Conservation (phyloP, 2,888 invertebrate species). For the Seira ritae region DNA sequence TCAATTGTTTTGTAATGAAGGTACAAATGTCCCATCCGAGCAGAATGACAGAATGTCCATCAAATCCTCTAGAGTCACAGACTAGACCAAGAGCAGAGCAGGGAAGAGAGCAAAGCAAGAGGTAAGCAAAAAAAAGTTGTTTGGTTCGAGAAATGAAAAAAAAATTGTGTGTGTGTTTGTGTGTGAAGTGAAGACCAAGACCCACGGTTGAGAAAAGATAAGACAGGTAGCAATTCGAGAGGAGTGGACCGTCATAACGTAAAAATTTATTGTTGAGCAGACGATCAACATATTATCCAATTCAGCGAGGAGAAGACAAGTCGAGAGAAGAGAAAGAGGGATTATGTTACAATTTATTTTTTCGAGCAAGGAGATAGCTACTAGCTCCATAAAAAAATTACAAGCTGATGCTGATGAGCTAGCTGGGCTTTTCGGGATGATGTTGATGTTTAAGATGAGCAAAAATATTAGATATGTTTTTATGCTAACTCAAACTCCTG, state of each 20-base stretch:
- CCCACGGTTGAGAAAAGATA: constrained; percentile 30
- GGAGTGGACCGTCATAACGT: constrained; percentile 49
- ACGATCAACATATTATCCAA: constrained; percentile 38
- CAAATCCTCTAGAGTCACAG: not conserved
- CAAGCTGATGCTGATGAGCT: not conserved
- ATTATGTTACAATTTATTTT: constrained; percentile 50
- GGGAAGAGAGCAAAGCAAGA: too few species aligned
- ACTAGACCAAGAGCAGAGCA: not conserved
- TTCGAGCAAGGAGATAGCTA: too few species aligned
- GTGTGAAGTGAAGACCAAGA: not conserved
- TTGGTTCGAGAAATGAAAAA: not conserved
- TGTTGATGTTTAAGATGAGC: too few species aligned
- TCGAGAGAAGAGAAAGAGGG: constrained; percentile 28
- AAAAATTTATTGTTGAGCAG: constrained; percentile 61
- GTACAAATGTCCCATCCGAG: constrained; percentile 4
- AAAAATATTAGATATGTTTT: too few species aligned
- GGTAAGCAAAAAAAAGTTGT: not conserved
- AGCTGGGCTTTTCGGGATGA: too few species aligned
- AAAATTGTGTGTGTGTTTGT: not conserved
- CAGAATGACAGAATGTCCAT: constrained; percentile 10
- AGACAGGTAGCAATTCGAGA: constrained; percentile 59
- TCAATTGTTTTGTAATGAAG: not conserved
- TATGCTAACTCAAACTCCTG: too few species aligned
- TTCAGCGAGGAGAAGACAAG: constrained; percentile 27
- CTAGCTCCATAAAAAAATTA: constrained; percentile 42